These are phyloP conservation scores for Rachycentron canadum DNA, from an alignment of 2,797 vertebrate genomes.

Conservation along the genomic window DNA sequence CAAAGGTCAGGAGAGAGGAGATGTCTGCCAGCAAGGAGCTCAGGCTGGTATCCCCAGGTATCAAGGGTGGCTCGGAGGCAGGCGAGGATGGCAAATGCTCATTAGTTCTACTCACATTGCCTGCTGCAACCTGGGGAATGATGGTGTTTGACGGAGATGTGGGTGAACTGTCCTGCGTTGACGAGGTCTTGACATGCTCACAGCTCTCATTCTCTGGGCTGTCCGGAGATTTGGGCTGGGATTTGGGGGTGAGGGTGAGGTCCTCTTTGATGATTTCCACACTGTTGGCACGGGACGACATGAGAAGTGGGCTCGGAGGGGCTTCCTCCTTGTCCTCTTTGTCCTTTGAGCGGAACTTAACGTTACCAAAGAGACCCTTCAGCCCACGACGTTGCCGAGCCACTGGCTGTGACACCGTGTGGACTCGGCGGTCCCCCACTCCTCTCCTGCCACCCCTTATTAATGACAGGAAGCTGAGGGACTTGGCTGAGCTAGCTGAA, in stretches of 20 bases:
- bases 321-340: slow-evolving; percentile 85
- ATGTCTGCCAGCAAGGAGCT: slow-evolving; percentile 97
- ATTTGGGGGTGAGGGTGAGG: slow-evolving; percentile 83
- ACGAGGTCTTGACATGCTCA: slow-evolving; percentile 45
- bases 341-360: slow-evolving; percentile 90
- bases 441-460: slow-evolving; percentile 88
- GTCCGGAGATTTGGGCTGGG: slow-evolving; percentile 74
- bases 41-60: slow-evolving; percentile 88
- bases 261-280: slow-evolving; percentile 89
- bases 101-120: slow-evolving; percentile 57
- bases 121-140: slow-evolving; percentile 34
- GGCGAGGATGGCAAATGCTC: slow-evolving; percentile 77
- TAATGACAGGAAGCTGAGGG: slow-evolving; percentile 93
- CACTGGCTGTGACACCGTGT: slow-evolving; percentile 87
- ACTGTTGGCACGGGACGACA: slow-evolving; percentile 86
- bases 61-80: slow-evolving; percentile 85
- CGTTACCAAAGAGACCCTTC: slow-evolving; percentile 91
- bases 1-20: slow-evolving; percentile 98
- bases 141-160: slow-evolving; percentile 61
- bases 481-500: slow-evolving; percentile 87
- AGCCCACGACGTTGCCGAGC: slow-evolving; percentile 91
- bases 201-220: slow-evolving; percentile 62
- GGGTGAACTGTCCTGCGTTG: slow-evolving; percentile 58
- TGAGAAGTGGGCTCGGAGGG: slow-evolving; percentile 85
- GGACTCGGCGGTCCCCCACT: slow-evolving; percentile 82